Base-by-base conservation (phyloP, 2,888 invertebrate genomes). In the Oligia strigilis region DNA sequence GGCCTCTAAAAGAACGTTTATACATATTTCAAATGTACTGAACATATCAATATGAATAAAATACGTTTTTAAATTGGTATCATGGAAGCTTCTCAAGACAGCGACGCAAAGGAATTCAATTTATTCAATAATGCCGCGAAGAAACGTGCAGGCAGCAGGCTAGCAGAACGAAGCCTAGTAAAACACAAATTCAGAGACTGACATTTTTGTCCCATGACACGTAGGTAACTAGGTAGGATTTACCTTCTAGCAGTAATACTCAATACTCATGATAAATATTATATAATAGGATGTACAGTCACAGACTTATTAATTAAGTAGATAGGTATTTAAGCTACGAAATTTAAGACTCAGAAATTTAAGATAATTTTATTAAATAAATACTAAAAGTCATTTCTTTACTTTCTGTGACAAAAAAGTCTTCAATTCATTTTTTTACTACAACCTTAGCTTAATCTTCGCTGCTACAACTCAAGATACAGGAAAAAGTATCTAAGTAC, bases 61-160 rank as follows among this genome's bases (percentile, higher is more conserved):
- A 87, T 80, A 88, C 87, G 86, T 90, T 92, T 90, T 80, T 87
- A 89, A 89, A 88, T 92, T 84, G 86, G 91, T 91, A 90, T 89
- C 91, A 92, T 92, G 89, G 84, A 89, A 88, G 88, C 84, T 88
- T 83, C 89, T 88, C 86, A 88, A 83, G 85, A 84, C 81, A 83
- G 78, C 86, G 90, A 91, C 91, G 91, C 91, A 89, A 91, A 86
- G 93, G 93, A 93, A 94, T 94, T 92, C 92, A 91, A 94, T 93
- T 94, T 94, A 93, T 93, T 93, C 91, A 91, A 92, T 93, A 92
- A 91, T 77, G 89, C 87, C 81, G 80, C 80, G 75, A 81, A 83
- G 84, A 75, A 73, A 91, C 90, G 89, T 90, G 90, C 81, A 84
- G 86, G 86, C 86, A 90, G 89, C 82, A 77, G 58, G 74, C 80